Conservation (phyloP, 2,888 invertebrate genomes). For the Peribatodes rhomboidaria region DNA sequence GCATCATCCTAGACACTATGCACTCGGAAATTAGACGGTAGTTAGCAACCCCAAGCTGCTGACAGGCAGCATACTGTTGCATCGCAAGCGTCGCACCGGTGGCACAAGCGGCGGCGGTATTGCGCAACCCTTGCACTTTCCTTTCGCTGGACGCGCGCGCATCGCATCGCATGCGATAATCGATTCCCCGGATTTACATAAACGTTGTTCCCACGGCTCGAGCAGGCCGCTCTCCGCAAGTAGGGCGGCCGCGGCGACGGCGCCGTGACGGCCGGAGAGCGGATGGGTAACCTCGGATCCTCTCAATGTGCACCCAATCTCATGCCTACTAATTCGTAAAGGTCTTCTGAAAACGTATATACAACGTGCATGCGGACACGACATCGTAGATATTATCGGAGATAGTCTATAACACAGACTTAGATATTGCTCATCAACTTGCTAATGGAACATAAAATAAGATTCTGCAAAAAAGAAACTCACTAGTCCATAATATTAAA, state of each 20-base stretch:
- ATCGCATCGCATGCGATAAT: slow-evolving; percentile 68
- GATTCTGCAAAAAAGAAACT: neutral
- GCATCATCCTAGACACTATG: no score
- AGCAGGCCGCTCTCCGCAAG: slow-evolving; percentile 67
- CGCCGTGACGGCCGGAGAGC: slow-evolving; percentile 74
- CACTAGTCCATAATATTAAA: slow-evolving; percentile 9
- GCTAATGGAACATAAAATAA: neutral
- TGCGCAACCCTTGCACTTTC: slow-evolving; percentile 82
- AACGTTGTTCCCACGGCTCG: slow-evolving; percentile 80
- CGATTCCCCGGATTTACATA: slow-evolving; percentile 81
- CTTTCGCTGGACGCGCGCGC: slow-evolving; percentile 63
- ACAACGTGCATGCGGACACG: neutral
- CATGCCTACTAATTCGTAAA: slow-evolving; percentile 29
- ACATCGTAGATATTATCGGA: neutral
- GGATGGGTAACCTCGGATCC: slow-evolving; percentile 75
- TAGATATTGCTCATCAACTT: neutral
- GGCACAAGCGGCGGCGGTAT: slow-evolving; percentile 33
- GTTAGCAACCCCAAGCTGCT: neutral
- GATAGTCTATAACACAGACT: neutral
- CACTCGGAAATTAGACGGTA: no score
- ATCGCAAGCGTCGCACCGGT: neutral
- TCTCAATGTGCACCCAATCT: slow-evolving; percentile 43
- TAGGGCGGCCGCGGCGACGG: slow-evolving; percentile 60
- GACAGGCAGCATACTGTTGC: slow-evolving; percentile 4
- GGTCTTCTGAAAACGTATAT: slow-evolving; percentile 23